Evolutionary conservation across 2,797 vertebrate genomes (phyloP).

Genomic region (Danio kyathit): DNA sequence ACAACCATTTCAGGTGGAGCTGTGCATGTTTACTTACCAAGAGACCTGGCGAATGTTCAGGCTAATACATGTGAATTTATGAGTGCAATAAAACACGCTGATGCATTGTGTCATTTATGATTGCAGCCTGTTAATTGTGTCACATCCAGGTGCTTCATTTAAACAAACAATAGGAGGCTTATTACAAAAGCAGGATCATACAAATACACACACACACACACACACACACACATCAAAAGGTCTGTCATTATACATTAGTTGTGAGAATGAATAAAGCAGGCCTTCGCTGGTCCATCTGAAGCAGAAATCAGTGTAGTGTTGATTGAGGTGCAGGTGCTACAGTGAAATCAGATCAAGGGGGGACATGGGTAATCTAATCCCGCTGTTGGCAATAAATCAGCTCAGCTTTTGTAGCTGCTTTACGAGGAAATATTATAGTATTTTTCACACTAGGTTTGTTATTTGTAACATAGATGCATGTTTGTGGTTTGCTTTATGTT

Average conservation of each 20-base stretch:
- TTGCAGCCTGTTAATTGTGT: not conserved
- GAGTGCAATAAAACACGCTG: slow-evolving; percentile 7
- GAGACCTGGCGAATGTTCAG: not conserved
- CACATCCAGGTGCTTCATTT: not conserved
- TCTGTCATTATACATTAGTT: slow-evolving; percentile 24
- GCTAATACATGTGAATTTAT: slow-evolving; percentile 3
- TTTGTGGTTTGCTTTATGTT: not conserved
- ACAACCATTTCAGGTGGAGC: slow-evolving; percentile 14
- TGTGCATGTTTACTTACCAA: slow-evolving; percentile 16
- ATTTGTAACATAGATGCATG: not conserved
- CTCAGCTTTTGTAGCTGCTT: not conserved
- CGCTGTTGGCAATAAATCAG: slow-evolving; percentile 15
- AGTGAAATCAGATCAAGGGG: slow-evolving; percentile 35
- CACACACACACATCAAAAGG: slow-evolving; percentile 10
- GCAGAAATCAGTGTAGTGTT: slow-evolving; percentile 6
- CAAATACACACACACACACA: not conserved
- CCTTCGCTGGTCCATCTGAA: not conserved
- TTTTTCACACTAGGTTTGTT: not conserved
- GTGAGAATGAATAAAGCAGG: slow-evolving; percentile 35
- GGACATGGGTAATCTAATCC: slow-evolving; percentile 46
- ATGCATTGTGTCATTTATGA: slow-evolving; percentile 6
- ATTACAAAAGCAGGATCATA: slow-evolving; percentile 1
- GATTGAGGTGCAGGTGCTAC: slow-evolving; percentile 44
- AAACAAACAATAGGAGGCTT: slow-evolving; percentile 36
- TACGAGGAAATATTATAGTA: not conserved